Evolutionary conservation across 2,888 invertebrate genomes (phyloP).

Genomic region (Parelbella ahira): DNA sequence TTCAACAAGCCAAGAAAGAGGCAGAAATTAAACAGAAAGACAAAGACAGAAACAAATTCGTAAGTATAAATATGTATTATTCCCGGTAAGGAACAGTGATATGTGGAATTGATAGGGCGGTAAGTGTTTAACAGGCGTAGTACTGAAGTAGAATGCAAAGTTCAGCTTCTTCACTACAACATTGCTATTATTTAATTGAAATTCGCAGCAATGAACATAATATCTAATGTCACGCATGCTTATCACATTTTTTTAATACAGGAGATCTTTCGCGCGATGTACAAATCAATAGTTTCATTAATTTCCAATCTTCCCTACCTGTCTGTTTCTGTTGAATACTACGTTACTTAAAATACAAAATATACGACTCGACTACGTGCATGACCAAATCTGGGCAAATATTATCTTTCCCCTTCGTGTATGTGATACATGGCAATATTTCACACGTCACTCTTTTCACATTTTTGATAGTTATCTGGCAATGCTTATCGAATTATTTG

Average conservation of each 20-base stretch:
- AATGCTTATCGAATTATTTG: constrained; percentile 20
- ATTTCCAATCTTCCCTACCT: constrained; percentile 8
- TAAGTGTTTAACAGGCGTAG: constrained; percentile 66
- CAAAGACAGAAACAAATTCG: constrained; percentile 80
- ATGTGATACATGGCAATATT: constrained; percentile 1
- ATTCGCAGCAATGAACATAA: constrained; percentile 17
- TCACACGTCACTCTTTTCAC: neutral
- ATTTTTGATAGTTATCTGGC: constrained; percentile 23
- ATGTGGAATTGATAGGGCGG: constrained; percentile 73
- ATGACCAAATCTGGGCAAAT: constrained; percentile 1
- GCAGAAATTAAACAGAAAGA: constrained; percentile 79
- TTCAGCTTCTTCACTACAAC: constrained; percentile 62
- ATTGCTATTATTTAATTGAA: constrained; percentile 30
- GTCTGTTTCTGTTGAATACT: no score
- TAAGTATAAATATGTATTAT: constrained; percentile 78
- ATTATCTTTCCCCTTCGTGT: neutral
- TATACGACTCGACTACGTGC: no score
- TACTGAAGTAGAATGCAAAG: constrained; percentile 60
- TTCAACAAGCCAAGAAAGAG: constrained; percentile 81
- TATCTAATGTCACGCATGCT: constrained; percentile 31
- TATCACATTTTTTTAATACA: constrained; percentile 28
- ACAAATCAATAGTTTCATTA: constrained; percentile 13
- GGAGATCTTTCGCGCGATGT: neutral
- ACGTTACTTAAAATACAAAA: no score
- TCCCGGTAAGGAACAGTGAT: constrained; percentile 57